Conservation (phyloP, 2,888 invertebrate species). For the Lamproptera curius region DNA sequence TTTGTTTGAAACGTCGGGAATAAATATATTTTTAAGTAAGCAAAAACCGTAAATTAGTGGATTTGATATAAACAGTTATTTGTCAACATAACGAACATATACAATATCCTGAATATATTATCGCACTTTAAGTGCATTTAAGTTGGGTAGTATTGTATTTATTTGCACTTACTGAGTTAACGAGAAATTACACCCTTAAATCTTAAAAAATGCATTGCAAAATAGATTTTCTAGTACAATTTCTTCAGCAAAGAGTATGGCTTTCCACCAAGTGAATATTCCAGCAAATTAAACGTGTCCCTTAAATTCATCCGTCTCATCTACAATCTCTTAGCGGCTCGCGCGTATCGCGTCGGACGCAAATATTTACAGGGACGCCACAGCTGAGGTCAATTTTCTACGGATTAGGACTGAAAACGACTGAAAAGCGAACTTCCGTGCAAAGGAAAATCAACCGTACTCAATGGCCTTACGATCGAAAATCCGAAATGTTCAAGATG, state of each 20-base stretch:
- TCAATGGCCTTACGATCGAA: background rate
- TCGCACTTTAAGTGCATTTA: too few relatives aligned
- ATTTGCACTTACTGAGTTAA: too few relatives aligned
- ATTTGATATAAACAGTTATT: too few relatives aligned
- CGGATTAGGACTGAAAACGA: conserved; percentile 32
- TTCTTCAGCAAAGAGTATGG: background rate
- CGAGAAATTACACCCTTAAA: too few relatives aligned
- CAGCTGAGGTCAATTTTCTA: conserved; percentile 73
- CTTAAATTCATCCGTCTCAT: conserved; percentile 49
- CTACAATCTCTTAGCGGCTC: conserved; percentile 63
- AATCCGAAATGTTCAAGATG: conserved; percentile 25
- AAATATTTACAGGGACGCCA: conserved; percentile 70
- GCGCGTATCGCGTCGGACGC: conserved; percentile 57
- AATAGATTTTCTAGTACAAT: too few relatives aligned
- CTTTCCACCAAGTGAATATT: background rate
- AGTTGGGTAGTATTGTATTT: too few relatives aligned
- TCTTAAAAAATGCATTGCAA: too few relatives aligned
- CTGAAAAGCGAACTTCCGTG: conserved; percentile 28
- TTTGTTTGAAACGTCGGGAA: too few relatives aligned
- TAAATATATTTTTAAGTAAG: too few relatives aligned
- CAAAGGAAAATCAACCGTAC: conserved; percentile 6
- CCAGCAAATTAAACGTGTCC: conserved; percentile 26
- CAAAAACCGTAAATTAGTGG: too few relatives aligned
- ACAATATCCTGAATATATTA: too few relatives aligned
- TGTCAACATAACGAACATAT: too few relatives aligned